Percentiles rank a stretch among this genome's conserved stretches.
Conservation (phyloP, 2,888 invertebrate genomes). For the Caradrina kadenii region DNA sequence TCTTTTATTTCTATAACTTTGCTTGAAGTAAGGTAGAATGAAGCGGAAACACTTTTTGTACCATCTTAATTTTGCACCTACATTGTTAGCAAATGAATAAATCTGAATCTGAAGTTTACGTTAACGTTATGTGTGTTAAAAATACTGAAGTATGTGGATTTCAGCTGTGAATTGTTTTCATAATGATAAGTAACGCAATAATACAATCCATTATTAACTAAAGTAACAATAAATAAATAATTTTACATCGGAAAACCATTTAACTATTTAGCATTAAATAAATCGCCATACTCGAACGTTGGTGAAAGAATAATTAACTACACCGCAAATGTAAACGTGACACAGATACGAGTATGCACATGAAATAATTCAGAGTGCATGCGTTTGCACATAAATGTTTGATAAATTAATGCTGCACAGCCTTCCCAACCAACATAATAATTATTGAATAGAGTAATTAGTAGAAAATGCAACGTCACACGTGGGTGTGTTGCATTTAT, state of each 20-base stretch:
- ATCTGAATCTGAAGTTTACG: too few relatives aligned
- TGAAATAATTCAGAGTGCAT: constrained; percentile 33
- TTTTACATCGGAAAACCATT: constrained; percentile 10
- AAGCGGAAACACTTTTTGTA: too few relatives aligned
- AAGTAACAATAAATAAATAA: too few relatives aligned
- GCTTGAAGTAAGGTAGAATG: too few relatives aligned
- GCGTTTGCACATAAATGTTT: not conserved
- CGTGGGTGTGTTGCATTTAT: too few relatives aligned
- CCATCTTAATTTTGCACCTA: too few relatives aligned
- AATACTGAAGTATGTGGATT: too few relatives aligned
- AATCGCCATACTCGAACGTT: constrained; percentile 19
- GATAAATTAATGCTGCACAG: not conserved
- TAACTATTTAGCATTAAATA: constrained; percentile 32
- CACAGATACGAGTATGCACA: constrained; percentile 61
- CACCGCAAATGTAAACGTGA: constrained; percentile 61
- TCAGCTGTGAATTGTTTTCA: too few relatives aligned
- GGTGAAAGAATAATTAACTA: constrained; percentile 59
- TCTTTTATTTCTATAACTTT: too few relatives aligned
- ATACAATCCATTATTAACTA: not conserved
- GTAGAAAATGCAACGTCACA: not conserved
- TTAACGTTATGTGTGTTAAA: not conserved
- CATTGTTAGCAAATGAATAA: too few relatives aligned
- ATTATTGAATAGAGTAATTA: not conserved
- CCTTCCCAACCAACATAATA: not conserved
- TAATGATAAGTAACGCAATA: too few relatives aligned